Evolutionary conservation across 2,888 invertebrate genomes (phyloP).

Genomic region (Conistra vaccinii): DNA sequence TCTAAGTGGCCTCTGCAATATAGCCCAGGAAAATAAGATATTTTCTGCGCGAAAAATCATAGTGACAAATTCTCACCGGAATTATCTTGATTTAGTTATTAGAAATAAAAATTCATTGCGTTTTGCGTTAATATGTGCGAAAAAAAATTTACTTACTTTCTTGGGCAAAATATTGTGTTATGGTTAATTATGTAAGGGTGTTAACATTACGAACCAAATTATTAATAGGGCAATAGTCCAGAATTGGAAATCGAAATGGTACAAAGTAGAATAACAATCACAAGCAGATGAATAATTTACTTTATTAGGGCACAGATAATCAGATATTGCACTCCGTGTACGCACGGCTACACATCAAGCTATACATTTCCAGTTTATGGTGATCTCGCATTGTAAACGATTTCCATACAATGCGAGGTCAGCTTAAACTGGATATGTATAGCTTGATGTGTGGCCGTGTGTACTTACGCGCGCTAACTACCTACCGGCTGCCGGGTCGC

Average conservation of each 20-base stretch:
- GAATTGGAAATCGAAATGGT: neutral
- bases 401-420: too few relatives aligned
- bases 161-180: neutral
- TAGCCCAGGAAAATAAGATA: neutral
- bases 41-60: too few relatives aligned
- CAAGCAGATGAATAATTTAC: constrained; percentile 9
- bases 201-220: constrained; percentile 35
- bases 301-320: too few relatives aligned
- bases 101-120: neutral
- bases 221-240: constrained; percentile 2
- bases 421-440: too few relatives aligned
- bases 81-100: neutral
- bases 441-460: too few relatives aligned
- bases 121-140: too few relatives aligned
- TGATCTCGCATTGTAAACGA: too few relatives aligned
- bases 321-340: too few relatives aligned
- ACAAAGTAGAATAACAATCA: constrained; percentile 2
- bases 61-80: neutral
- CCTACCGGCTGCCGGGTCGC: too few relatives aligned
- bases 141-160: neutral
- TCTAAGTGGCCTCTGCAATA: constrained; percentile 5
- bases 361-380: too few relatives aligned
- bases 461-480: too few relatives aligned
- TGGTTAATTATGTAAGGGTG: neutral
- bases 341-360: too few relatives aligned